These are phyloP conservation scores for Cryptomyrus ogoouensis DNA, from an alignment of 2,113 vertebrate species.

Conservation along the genomic window DNA sequence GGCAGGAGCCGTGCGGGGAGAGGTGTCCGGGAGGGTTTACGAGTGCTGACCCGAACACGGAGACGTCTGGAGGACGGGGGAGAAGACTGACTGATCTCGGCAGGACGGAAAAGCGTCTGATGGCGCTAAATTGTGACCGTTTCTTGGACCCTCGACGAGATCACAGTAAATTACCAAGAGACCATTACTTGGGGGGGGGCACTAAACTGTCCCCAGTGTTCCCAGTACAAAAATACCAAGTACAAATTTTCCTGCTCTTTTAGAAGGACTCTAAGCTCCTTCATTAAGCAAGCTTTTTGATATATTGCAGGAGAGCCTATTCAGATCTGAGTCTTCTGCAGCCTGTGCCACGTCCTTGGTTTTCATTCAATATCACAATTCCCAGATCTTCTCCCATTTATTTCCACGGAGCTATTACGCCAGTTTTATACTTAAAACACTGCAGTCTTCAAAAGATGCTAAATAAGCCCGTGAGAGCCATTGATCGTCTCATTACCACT, in stretches of 20 bases:
- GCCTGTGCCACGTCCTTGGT: not conserved
- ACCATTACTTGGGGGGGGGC: not conserved
- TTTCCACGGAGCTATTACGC: not conserved
- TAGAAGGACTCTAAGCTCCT: not conserved
- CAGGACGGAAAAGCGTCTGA: not conserved
- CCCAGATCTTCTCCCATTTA: constrained; percentile 5
- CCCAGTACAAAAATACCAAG: not conserved
- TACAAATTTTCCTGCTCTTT: not conserved
- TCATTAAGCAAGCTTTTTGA: not conserved
- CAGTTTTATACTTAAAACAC: not conserved
- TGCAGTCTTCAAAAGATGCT: constrained; percentile 4
- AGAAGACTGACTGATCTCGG: not conserved
- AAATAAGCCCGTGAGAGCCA: not conserved
- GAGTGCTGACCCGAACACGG: not conserved
- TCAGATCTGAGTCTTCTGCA: not conserved
- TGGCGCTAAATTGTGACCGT: not conserved
- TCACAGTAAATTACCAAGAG: constrained; percentile 2
- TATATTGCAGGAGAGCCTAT: not conserved
- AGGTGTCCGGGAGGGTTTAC: not conserved
- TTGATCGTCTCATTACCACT: not conserved
- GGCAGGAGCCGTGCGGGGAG: not conserved
- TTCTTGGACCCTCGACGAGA: not conserved
- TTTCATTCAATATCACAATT: not conserved
- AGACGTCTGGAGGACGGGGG: not conserved
- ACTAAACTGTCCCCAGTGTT: not conserved